Conservation (phyloP, 1,140 invertebrate genomes). For the Agraylea sexmaculata region DNA sequence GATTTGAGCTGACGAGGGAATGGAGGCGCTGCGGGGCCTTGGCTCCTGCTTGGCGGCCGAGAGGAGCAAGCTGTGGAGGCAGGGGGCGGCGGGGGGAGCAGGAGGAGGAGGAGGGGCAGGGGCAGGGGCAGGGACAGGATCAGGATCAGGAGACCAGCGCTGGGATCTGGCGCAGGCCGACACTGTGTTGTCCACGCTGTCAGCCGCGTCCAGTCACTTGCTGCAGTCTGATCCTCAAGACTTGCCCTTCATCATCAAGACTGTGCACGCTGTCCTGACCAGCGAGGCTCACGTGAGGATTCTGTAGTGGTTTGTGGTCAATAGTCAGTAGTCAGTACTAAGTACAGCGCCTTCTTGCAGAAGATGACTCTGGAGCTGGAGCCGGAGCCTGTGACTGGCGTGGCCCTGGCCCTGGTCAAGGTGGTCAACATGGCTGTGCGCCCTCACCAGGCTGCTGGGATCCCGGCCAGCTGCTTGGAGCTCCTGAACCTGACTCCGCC, state of each 20-base stretch:
- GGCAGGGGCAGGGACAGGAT: not conserved
- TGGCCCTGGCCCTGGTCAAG: slow-evolving; percentile 4
- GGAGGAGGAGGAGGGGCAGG: not conserved
- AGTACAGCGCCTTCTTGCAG: no score
- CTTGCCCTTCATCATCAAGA: not conserved
- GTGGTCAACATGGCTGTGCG: slow-evolving; percentile 6
- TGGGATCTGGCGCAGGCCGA: not conserved
- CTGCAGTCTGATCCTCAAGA: not conserved
- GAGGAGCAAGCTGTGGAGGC: not conserved
- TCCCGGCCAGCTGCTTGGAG: slow-evolving; percentile 7
- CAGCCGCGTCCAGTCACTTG: not conserved
- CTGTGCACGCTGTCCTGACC: not conserved
- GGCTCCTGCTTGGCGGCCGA: not conserved
- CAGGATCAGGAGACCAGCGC: not conserved
- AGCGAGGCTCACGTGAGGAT: not conserved
- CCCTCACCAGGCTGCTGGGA: slow-evolving; percentile 2
- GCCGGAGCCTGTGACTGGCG: no score
- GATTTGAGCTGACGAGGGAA: no score
- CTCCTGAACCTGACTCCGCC: slow-evolving; percentile 2
- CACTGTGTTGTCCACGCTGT: not conserved
- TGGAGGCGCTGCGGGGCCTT: not conserved
- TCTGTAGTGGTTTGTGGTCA: not conserved
- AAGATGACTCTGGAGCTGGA: no score
- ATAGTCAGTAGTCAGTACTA: no score
- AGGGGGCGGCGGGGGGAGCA: not conserved